phyloP scores from a whole-genome alignment of 2,113 vertebrate species.

The Carollia perspicillata region DNA sequence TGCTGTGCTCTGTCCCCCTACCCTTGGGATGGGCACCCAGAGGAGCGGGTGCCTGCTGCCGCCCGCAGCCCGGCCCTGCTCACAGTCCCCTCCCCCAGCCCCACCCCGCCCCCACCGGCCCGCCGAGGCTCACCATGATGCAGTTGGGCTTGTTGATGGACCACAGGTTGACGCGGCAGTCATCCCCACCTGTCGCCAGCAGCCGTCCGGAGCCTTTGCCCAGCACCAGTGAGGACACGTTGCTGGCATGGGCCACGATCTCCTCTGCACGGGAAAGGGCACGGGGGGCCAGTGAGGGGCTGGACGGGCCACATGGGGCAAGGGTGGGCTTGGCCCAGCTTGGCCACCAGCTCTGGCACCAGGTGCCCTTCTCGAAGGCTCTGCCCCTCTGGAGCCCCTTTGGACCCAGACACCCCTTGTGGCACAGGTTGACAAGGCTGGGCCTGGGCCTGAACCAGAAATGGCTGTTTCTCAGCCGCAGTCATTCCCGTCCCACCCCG shows the following conservation, averaged over 20 bases:
- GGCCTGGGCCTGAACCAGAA: neutral
- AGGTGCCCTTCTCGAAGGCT: neutral
- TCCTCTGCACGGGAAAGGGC: slow-evolving; percentile 85
- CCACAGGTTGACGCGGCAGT: slow-evolving; percentile 97
- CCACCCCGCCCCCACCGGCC: rapidly evolving
- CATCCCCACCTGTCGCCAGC: slow-evolving; percentile 94
- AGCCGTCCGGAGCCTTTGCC: slow-evolving; percentile 93
- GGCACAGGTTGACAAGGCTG: neutral
- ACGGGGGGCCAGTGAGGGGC: neutral
- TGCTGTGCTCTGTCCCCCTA: neutral
- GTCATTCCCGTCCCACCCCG: neutral
- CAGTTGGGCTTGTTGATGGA: slow-evolving; percentile 97
- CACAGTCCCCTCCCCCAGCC: neutral
- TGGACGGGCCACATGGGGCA: neutral
- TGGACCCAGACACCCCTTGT: neutral
- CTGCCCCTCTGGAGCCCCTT: neutral
- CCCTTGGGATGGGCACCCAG: neutral
- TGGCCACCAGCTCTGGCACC: neutral
- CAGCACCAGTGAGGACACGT: slow-evolving; percentile 90
- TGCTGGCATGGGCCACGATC: slow-evolving; percentile 92
- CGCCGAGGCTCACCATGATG: slow-evolving; percentile 90
- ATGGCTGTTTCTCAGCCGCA: neutral
- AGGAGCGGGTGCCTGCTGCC: neutral
- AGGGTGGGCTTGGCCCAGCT: neutral
- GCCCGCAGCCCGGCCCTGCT: no score